Percentiles rank a stretch among this genome's conserved stretches.
phyloP scores from a whole-genome alignment of 2,888 invertebrate genomes.

The Phymatocera aterrima region DNA sequence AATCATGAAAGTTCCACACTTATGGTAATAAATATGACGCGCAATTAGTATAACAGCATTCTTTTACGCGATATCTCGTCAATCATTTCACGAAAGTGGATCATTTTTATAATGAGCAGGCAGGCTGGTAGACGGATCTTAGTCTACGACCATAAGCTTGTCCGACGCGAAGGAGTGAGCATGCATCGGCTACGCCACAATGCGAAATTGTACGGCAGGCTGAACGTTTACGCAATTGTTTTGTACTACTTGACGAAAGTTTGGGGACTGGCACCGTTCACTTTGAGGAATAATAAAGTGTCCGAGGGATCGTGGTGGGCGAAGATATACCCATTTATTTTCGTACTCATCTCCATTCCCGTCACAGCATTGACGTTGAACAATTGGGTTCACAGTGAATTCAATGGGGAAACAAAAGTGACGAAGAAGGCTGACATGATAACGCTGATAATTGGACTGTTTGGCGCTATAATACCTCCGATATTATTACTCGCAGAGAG shows the following conservation, averaged over 20 bases:
- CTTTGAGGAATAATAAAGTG: not conserved
- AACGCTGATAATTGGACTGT: not conserved
- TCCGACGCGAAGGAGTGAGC: not conserved
- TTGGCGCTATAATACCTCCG: not conserved
- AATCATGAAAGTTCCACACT: no score
- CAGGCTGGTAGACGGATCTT: no score
- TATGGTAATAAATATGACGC: no score
- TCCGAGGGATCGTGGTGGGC: not conserved
- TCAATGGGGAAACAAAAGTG: not conserved
- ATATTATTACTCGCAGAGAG: not conserved
- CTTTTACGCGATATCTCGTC: no score
- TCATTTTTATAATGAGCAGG: no score
- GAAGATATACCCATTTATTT: not conserved
- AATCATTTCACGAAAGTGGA: no score
- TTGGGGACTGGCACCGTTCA: constrained; percentile 29
- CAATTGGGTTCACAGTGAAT: not conserved
- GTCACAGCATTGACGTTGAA: not conserved
- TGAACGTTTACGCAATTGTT: not conserved
- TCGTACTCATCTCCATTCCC: not conserved
- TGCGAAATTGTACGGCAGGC: not conserved
- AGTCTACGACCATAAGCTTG: not conserved
- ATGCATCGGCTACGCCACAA: not conserved
- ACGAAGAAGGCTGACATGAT: not conserved
- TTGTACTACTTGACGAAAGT: constrained; percentile 7
- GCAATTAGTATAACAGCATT: no score